Conservation (phyloP, 2,888 invertebrate genomes). For the Macaria notata region DNA sequence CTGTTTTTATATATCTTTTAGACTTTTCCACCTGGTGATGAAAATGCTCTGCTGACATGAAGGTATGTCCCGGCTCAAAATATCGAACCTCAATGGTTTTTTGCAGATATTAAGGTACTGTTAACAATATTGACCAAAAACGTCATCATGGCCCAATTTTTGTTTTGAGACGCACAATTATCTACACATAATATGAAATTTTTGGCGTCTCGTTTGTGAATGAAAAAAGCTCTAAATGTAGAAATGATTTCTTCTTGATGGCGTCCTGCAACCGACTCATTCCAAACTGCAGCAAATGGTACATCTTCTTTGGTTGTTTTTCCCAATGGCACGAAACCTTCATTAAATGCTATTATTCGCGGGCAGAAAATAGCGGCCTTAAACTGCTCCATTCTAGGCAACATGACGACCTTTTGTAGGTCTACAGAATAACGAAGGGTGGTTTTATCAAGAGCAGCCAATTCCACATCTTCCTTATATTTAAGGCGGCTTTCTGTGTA, state of each 20-base stretch:
- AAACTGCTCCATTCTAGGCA: conserved; percentile 29
- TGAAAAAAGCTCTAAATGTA: conserved; percentile 16
- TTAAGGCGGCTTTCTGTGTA: conserved; percentile 4
- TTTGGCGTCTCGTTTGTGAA: conserved; percentile 18
- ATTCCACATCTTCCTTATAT: background rate
- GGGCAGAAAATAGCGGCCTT: conserved; percentile 30
- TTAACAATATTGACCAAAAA: conserved; percentile 15
- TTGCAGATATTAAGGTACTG: background rate
- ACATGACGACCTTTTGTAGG: conserved; percentile 33
- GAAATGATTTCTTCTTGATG: conserved; percentile 22
- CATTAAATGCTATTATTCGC: conserved; percentile 30
- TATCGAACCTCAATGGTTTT: background rate
- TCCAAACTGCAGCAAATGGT: conserved; percentile 25
- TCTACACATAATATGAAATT: conserved; percentile 13
- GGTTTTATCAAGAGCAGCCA: conserved; percentile 3
- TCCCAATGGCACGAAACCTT: conserved; percentile 30
- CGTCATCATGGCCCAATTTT: conserved; percentile 15
- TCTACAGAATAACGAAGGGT: conserved; percentile 19
- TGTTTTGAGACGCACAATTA: conserved; percentile 21
- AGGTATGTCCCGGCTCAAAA: background rate
- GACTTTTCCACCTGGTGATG: too few species aligned
- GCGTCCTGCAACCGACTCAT: conserved; percentile 21
- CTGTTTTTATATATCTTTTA: too few species aligned
- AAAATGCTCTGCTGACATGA: too few species aligned
- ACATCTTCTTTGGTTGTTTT: conserved; percentile 7